A percentile compares a stretch with the other conserved stretches of the same genome.
phyloP scores from a whole-genome alignment of 2,888 invertebrate genomes.

The Diarsia rubi region DNA sequence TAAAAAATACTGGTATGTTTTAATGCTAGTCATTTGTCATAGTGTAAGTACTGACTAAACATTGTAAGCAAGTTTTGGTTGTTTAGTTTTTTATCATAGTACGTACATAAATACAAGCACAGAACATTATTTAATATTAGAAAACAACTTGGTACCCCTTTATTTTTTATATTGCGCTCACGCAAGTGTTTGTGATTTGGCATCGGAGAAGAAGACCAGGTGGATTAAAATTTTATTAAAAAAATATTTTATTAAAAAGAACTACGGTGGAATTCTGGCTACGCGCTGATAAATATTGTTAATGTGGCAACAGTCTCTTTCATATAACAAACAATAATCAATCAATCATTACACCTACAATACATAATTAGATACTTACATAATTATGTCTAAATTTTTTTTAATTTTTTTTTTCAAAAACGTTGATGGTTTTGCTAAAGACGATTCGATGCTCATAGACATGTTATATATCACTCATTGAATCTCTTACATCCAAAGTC shows the following conservation, averaged over 20 bases:
- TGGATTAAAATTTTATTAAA: neutral
- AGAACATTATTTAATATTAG: neutral
- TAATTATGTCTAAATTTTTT: no score
- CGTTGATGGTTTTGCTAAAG: neutral
- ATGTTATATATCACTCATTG: neutral
- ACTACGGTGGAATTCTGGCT: neutral
- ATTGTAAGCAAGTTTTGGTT: constrained; percentile 7
- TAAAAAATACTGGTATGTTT: constrained; percentile 15
- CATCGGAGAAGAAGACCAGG: neutral
- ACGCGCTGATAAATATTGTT: neutral
- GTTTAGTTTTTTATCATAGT: constrained; percentile 1
- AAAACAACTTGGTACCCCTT: neutral
- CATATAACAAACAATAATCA: neutral
- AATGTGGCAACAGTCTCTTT: neutral
- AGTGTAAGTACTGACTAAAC: constrained; percentile 10
- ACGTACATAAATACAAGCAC: neutral
- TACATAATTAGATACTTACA: no score
- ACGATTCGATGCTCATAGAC: neutral
- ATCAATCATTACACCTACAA: neutral
- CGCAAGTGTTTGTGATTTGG: neutral
- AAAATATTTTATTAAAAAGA: neutral
- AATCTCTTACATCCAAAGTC: neutral
- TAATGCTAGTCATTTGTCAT: constrained; percentile 27
- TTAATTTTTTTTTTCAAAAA: no score
- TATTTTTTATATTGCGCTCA: neutral